Conservation (phyloP, 2,113 vertebrate species). For the Nettapus auritus region DNA sequence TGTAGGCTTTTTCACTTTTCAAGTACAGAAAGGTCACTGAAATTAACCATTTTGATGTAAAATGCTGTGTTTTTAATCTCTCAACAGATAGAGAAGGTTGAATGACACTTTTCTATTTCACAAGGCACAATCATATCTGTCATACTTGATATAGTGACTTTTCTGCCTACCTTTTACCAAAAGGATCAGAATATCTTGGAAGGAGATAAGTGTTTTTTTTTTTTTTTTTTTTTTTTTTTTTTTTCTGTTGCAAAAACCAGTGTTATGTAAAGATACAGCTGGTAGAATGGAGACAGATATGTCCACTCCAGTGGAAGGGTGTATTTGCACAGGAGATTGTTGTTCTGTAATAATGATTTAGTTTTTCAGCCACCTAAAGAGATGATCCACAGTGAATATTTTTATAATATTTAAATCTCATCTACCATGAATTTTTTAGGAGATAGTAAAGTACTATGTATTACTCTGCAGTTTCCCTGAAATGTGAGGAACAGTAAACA, state of each 20-base stretch:
- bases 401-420: not conserved
- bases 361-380: not conserved
- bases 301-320: not conserved
- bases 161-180: not conserved
- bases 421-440: not conserved
- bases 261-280: not conserved
- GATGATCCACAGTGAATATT: not conserved
- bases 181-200: not conserved
- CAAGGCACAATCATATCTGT: not conserved
- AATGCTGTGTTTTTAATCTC: slow-evolving; percentile 7
- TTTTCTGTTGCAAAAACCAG: not conserved
- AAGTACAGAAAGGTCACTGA: not conserved
- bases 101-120: not conserved
- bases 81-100: not conserved
- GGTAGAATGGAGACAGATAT: not conserved
- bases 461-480: not conserved
- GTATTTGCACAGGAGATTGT: not conserved
- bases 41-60: slow-evolving; percentile 24
- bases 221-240: too few species aligned
- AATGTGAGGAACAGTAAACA: not conserved
- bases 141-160: not conserved
- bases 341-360: not conserved
- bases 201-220: not conserved
- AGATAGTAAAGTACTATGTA: not conserved
- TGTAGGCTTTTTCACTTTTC: not conserved